Evolutionary conservation across 2,888 invertebrate species (phyloP).

Genomic region (Cosmia pyralina): DNA sequence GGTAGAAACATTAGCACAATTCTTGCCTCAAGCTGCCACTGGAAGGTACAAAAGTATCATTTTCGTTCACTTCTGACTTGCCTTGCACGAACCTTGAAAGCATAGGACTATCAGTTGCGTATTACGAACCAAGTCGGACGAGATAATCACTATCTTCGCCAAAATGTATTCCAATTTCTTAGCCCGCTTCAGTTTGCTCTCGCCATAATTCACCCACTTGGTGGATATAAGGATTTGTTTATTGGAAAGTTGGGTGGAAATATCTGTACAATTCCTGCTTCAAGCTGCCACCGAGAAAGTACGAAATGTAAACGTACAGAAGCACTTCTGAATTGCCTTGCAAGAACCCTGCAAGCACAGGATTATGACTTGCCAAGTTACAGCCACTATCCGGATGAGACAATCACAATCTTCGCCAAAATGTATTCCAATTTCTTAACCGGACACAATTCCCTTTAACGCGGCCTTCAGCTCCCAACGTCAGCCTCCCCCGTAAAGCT

Average conservation of each 20-base stretch:
- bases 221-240: no score
- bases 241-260: no score
- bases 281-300: background rate
- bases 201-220: no score
- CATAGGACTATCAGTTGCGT: background rate
- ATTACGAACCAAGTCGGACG: no score
- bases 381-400: background rate
- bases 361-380: background rate
- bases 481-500: slow-evolving; percentile 4
- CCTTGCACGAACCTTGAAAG: background rate
- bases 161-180: no score
- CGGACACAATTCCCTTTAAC: slow-evolving; percentile 33
- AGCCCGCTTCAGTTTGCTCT: no score
- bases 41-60: background rate
- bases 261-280: background rate
- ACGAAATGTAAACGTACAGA: no score
- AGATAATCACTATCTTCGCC: no score
- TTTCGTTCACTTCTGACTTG: background rate
- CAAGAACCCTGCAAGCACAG: background rate
- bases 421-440: slow-evolving; percentile 49
- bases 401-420: slow-evolving; percentile 20
- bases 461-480: background rate
- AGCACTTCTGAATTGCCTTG: background rate
- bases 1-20: no score
- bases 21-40: background rate